These are phyloP conservation scores for Xenotilapia flavipinnis DNA, from an alignment of 2,113 vertebrate species.

Conservation along the genomic window DNA sequence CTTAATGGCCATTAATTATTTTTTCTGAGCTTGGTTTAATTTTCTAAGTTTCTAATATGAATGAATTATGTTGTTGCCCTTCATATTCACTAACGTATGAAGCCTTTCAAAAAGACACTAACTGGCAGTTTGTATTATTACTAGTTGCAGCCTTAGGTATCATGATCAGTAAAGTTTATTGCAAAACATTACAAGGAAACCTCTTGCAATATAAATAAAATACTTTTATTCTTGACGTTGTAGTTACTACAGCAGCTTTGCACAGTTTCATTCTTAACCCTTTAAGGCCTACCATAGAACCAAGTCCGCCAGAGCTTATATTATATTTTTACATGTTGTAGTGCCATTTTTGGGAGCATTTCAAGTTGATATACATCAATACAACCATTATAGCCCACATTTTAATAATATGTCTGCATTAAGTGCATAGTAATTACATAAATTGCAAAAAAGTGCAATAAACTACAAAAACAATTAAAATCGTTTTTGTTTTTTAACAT, in stretches of 20 bases:
- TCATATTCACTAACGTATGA: background rate
- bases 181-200: background rate
- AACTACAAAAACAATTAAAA: too few species aligned
- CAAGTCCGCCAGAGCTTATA: too few species aligned
- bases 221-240: background rate
- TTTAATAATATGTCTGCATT: too few species aligned
- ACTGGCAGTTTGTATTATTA: background rate
- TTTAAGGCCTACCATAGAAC: too few species aligned
- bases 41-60: background rate
- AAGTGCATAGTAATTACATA: too few species aligned
- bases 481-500: too few species aligned
- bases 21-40: background rate
- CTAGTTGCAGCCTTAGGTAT: background rate
- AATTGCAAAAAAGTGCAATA: too few species aligned
- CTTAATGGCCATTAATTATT: background rate
- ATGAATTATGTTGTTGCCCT: background rate
- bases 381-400: too few species aligned
- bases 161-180: background rate
- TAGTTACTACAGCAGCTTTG: background rate
- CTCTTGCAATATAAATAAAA: background rate
- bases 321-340: too few species aligned
- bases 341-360: too few species aligned
- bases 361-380: too few species aligned
- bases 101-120: background rate
- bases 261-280: background rate